Base-by-base conservation (phyloP, 2,113 vertebrate genomes). In the Petroica traversi region DNA sequence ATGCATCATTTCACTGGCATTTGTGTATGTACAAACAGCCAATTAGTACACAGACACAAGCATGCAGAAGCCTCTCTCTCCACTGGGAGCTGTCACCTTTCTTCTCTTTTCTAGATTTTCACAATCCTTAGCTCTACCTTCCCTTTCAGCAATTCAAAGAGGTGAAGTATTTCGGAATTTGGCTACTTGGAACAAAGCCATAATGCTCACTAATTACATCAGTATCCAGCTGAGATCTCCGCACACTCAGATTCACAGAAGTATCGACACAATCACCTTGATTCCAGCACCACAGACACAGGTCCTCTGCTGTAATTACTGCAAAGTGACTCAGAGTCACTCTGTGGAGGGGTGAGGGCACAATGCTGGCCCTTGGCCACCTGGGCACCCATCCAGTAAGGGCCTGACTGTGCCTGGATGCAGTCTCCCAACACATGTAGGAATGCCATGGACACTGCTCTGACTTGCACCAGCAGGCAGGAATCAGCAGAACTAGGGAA, bases 261-360 rank as follows among this genome's bases (percentile, higher is more conserved):
- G 22, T 9, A 84, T 23, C 6, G 5, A 69, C 34, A 73, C 0
- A 0, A 51, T 38, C 61, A 66, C 34, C 38, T 76, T 0, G 0
- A 71, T 52, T 66, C 41, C 51, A 55, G 54, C 3, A 40, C 41
- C 64, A 83, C 40, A 86, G 67, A 19, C 3, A 46, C 0, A 48
- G 49, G n/a, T 79, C 45, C 38, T 64, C 40, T 45, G 33, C 75
- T 82, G 25, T 10, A 55, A 87, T 49, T 59, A 46, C 66, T 49
- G 36, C 58, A 23, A 52, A 92, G 83, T 0, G 1, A 66, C 72
- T 85, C 41, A 57, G 66, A 89, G 51, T 45, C 38, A 33, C 59
- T 83, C n/a, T 17, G 23, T 22, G 5, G 2, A 93, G 33, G 49
- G 29, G 41, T 25, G 34, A 85, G 24, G 58, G 51, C 63, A 11